These are phyloP conservation scores for Alloscopus bannaensis DNA, from an alignment of 2,888 invertebrate species.

Conservation along the genomic window DNA sequence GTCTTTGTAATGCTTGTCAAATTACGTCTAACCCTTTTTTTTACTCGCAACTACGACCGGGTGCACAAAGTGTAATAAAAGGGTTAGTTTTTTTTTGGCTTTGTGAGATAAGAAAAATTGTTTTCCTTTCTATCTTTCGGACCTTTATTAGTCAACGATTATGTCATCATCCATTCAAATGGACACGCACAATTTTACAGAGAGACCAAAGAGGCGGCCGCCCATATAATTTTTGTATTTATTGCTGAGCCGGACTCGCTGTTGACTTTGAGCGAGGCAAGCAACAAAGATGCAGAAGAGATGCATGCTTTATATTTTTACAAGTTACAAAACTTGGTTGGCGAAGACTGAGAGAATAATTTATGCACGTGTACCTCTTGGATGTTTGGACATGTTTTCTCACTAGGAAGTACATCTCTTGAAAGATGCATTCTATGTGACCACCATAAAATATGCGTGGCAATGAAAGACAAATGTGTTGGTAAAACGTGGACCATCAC, in stretches of 20 bases:
- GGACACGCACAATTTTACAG: not conserved
- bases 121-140: too few species aligned
- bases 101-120: too few species aligned
- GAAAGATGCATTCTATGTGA: not conserved
- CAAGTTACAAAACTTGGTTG: too few species aligned
- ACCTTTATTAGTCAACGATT: slow-evolving; percentile 36
- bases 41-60: too few species aligned
- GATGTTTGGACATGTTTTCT: not conserved
- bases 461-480: slow-evolving; percentile 22
- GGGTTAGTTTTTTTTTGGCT: too few species aligned
- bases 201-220: slow-evolving; percentile 9
- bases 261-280: too few species aligned
- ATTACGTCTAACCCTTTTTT: too few species aligned
- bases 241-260: slow-evolving; percentile 14
- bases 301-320: too few species aligned
- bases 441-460: not conserved
- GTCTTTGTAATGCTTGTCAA: too few species aligned
- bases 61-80: too few species aligned
- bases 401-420: slow-evolving; percentile 5
- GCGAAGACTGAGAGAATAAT: too few species aligned
- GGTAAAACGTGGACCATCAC: not conserved
- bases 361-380: not conserved
- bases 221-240: not conserved
- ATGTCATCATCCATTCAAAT: slow-evolving; percentile 48
- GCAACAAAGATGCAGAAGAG: too few species aligned